Conservation (phyloP, 1,140 invertebrate species). For the Neuroterus valhalla region DNA sequence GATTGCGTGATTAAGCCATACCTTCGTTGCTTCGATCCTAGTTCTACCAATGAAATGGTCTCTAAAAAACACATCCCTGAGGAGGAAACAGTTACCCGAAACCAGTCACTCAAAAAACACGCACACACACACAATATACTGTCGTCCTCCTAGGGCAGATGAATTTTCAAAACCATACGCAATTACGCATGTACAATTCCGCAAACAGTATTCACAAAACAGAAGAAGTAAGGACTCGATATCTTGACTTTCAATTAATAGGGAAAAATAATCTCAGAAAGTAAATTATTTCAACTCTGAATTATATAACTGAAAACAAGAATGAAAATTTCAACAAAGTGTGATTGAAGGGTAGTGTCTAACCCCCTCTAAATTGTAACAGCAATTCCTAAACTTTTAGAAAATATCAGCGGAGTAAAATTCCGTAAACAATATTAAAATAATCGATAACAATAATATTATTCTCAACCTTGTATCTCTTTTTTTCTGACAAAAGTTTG, state of each 20-base stretch:
- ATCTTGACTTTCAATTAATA: neutral
- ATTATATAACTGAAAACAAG: neutral
- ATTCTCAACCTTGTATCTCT: neutral
- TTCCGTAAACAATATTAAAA: constrained; percentile 19
- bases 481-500: neutral
- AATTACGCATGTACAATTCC: neutral
- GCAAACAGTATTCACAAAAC: constrained; percentile 16
- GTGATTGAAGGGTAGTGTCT: neutral
- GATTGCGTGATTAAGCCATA: constrained; percentile 13
- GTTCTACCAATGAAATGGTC: constrained; percentile 42
- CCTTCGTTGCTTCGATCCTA: constrained; percentile 4
- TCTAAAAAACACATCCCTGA: constrained; percentile 13
- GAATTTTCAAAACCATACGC: neutral
- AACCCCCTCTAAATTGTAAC: neutral
- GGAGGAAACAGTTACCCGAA: constrained; percentile 32
- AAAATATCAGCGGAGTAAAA: constrained; percentile 8
- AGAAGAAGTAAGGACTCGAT: too few species aligned
- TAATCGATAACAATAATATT: constrained; percentile 23
- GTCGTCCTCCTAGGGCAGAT: neutral
- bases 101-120: constrained; percentile 19
- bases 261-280: too few species aligned
- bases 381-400: constrained; percentile 9
- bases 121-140: constrained; percentile 27
- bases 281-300: too few species aligned
- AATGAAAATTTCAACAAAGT: neutral